phyloP scores from a whole-genome alignment of 2,113 vertebrate species.

The Chaetura pelagica region DNA sequence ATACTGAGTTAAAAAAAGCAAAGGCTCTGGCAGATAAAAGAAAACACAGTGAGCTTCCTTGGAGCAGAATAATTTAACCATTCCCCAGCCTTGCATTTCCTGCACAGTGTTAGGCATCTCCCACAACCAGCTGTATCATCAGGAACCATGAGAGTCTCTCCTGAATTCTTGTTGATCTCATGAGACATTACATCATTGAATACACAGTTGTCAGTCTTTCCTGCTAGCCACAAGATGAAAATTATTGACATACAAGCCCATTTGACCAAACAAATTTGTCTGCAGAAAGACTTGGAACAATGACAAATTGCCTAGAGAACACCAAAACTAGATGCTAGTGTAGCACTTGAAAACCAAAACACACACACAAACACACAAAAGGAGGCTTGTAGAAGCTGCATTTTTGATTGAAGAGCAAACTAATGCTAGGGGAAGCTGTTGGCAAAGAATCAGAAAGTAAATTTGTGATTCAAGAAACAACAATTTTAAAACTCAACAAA shows the following conservation, averaged over 20 bases:
- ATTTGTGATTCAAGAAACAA: not conserved
- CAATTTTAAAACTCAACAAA: not conserved
- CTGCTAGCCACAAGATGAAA: not conserved
- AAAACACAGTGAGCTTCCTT: not conserved
- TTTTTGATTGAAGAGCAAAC: not conserved
- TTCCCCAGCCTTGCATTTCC: not conserved
- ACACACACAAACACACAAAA: not conserved
- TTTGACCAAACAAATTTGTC: not conserved
- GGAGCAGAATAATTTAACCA: not conserved
- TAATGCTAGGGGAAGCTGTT: not conserved
- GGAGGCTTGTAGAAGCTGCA: not conserved
- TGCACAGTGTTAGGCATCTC: not conserved
- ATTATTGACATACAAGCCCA: not conserved
- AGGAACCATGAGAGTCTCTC: not conserved
- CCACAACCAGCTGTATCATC: not conserved
- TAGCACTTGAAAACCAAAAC: not conserved
- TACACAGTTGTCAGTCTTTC: not conserved
- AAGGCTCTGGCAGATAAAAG: not conserved
- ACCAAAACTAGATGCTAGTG: not conserved
- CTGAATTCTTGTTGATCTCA: not conserved
- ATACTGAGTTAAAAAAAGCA: not conserved
- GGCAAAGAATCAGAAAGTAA: not conserved
- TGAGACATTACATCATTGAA: not conserved
- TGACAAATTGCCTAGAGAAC: not conserved
- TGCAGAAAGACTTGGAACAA: not conserved